These are phyloP conservation scores for Eupristina koningsbergeri DNA, from an alignment of 1,140 invertebrate genomes.

Conservation along the genomic window DNA sequence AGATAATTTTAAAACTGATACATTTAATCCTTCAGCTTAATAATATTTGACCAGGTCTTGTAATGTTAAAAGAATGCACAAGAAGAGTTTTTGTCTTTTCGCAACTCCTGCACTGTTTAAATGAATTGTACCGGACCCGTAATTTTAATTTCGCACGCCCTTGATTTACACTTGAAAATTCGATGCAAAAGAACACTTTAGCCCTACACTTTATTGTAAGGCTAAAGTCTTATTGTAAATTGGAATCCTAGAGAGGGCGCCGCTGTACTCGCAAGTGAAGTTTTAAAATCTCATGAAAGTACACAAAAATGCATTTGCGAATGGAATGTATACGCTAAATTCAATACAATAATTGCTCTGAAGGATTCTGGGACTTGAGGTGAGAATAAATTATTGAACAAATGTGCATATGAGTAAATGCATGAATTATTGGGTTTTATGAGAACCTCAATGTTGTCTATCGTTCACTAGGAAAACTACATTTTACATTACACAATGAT, in stretches of 20 bases:
- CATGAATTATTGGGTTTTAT: background rate
- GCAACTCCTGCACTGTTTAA: background rate
- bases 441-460: slow-evolving; percentile 43
- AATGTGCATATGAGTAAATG: background rate
- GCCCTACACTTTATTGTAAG: background rate
- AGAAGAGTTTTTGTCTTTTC: background rate
- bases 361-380: background rate
- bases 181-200: no score
- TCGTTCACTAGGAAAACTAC: slow-evolving; percentile 25
- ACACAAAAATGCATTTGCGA: slow-evolving; percentile 4
- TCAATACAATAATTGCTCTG: background rate
- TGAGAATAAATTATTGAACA: background rate
- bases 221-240: background rate
- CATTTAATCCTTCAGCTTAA: background rate
- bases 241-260: slow-evolving; percentile 32
- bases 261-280: slow-evolving; percentile 2
- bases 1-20: background rate
- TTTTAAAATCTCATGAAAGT: slow-evolving; percentile 45
- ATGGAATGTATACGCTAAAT: background rate
- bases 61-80: no score
- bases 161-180: background rate
- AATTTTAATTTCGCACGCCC: background rate
- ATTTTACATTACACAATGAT: background rate
- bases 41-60: background rate
- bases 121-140: background rate